phyloP scores from a whole-genome alignment of 2,888 invertebrate genomes.

The Callosobruchus maculatus region DNA sequence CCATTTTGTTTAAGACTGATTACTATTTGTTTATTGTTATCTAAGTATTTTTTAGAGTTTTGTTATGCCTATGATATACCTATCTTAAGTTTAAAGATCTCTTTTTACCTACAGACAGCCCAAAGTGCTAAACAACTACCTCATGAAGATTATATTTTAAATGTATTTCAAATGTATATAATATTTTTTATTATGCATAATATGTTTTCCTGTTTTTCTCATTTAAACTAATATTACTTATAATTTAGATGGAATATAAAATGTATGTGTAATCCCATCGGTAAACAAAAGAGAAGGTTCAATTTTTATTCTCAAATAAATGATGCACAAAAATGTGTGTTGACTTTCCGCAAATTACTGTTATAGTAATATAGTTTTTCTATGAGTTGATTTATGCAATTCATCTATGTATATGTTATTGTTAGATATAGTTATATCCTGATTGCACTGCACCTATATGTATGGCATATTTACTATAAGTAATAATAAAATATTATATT shows the following conservation, averaged over 20 bases:
- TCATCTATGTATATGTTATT: constrained; percentile 43
- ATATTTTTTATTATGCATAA: constrained; percentile 2
- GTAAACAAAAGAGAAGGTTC: neutral
- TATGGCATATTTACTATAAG: constrained; percentile 42
- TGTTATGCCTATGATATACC: constrained; percentile 24
- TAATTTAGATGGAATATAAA: neutral
- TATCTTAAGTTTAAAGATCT: constrained; percentile 18
- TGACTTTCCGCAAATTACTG: constrained; percentile 35
- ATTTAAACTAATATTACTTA: neutral
- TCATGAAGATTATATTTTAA: constrained; percentile 24
- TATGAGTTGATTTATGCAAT: constrained; percentile 41
- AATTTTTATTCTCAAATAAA: neutral
- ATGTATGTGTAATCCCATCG: neutral
- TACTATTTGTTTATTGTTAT: constrained; percentile 41
- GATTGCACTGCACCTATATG: constrained; percentile 46
- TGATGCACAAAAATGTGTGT: constrained; percentile 21
- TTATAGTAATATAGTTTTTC: constrained; percentile 31
- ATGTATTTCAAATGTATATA: constrained; percentile 8
- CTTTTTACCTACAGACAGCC: constrained; percentile 20
- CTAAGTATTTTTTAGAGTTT: constrained; percentile 31
- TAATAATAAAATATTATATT: constrained; percentile 36
- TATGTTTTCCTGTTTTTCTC: neutral
- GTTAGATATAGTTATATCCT: constrained; percentile 43
- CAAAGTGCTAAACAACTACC: constrained; percentile 39
- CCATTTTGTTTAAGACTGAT: constrained; percentile 51